Percentiles rank a stretch among this genome's conserved stretches.
Evolutionary conservation across 2,888 invertebrate genomes (phyloP).

Genomic region (Oscheius sp.): DNA sequence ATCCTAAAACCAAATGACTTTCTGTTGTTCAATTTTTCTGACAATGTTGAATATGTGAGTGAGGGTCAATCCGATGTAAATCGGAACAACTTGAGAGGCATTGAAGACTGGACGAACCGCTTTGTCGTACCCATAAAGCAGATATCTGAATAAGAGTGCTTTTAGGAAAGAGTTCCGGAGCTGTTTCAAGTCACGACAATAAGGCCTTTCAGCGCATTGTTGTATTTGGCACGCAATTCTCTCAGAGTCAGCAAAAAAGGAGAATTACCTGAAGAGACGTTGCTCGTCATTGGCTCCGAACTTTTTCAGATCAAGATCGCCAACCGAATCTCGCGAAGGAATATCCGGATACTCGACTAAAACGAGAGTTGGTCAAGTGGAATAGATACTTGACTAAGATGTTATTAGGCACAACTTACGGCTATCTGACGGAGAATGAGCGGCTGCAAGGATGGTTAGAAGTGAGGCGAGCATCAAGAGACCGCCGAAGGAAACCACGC

Average conservation of each 20-base stretch:
- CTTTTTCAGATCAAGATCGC: constrained; percentile 22
- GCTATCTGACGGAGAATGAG: constrained; percentile 17
- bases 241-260: no score
- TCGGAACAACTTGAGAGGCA: constrained; percentile 74
- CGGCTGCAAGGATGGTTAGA: constrained; percentile 19
- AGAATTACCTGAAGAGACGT: constrained; percentile 39
- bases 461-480: constrained; percentile 23
- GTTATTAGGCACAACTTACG: constrained; percentile 4
- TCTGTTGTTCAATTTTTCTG: background rate
- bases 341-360: constrained; percentile 30
- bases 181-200: background rate
- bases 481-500: constrained; percentile 5
- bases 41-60: constrained; percentile 78
- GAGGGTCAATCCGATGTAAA: constrained; percentile 77
- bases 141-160: constrained; percentile 35
- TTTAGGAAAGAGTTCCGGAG: background rate
- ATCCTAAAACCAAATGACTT: constrained; percentile 73
- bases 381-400: background rate
- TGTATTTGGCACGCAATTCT: background rate
- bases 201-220: background rate
- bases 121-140: constrained; percentile 45
- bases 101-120: constrained; percentile 69
- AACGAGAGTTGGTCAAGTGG: background rate
- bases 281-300: constrained; percentile 49
- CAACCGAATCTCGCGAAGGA: background rate